phyloP scores from a whole-genome alignment of 2,113 vertebrate species.

The Melanotaenia duboulayi region DNA sequence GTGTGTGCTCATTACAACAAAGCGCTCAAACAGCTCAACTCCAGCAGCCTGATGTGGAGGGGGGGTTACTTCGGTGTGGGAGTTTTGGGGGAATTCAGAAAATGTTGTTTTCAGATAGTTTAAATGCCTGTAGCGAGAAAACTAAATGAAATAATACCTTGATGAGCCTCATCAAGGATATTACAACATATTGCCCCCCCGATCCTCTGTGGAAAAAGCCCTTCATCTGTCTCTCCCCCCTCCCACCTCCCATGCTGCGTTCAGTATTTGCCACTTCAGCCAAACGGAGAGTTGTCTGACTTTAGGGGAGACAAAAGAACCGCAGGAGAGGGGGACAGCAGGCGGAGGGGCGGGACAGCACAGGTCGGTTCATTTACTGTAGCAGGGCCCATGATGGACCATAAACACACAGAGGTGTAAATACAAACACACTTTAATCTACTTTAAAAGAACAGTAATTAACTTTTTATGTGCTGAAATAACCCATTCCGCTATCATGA shows the following conservation, averaged over 20 bases:
- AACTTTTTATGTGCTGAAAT: not conserved
- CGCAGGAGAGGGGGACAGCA: constrained; percentile 48
- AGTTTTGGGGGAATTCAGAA: constrained; percentile 85
- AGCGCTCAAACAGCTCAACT: constrained; percentile 48
- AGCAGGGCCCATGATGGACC: constrained; percentile 39
- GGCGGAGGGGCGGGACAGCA: constrained; percentile 63
- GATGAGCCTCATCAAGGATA: constrained; percentile 17
- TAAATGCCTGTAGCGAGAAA: constrained; percentile 26
- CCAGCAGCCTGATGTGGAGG: constrained; percentile 36
- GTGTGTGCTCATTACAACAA: constrained; percentile 58
- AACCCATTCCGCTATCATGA: not conserved
- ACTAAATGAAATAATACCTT: constrained; percentile 20
- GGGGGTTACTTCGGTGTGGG: constrained; percentile 66
- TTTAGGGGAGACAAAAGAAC: constrained; percentile 80
- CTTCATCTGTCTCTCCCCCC: not conserved
- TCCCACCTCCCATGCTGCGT: constrained; percentile 24
- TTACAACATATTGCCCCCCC: constrained; percentile 1
- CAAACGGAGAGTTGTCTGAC: constrained; percentile 72
- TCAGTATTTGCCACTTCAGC: constrained; percentile 55
- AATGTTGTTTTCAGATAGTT: constrained; percentile 73
- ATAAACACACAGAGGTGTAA: constrained; percentile 7
- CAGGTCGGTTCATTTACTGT: constrained; percentile 44
- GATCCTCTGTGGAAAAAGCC: not conserved
- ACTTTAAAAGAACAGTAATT: not conserved
- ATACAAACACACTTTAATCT: not conserved